A percentile compares a stretch with the other conserved stretches of the same genome.
Evolutionary conservation across 53 echinoderm and acorn worm genomes (phyloP).

Genomic region (Patiria pectinifera): DNA sequence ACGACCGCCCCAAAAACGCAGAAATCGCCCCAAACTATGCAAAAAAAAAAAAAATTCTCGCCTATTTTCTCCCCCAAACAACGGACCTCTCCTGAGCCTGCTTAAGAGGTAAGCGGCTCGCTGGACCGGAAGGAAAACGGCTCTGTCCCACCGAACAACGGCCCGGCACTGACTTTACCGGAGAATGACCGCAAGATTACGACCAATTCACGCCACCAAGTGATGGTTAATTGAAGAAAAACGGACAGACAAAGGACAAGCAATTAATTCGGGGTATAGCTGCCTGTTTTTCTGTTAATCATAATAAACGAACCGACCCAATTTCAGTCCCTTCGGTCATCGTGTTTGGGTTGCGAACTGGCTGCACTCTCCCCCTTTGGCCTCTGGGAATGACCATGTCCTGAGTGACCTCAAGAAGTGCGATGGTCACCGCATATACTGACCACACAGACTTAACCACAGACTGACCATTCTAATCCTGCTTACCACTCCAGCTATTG

Average conservation of each 20-base stretch:
- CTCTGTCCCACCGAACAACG: conserved; percentile 15
- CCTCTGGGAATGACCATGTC: conserved; percentile 19
- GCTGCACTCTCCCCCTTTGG: background rate
- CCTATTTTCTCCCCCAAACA: background rate
- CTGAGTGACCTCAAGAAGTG: conserved; percentile 11
- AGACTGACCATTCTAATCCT: background rate
- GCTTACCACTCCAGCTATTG: background rate
- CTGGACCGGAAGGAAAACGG: conserved; percentile 47
- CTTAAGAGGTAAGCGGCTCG: background rate
- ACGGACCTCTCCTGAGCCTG: background rate
- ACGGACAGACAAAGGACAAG: conserved; percentile 50
- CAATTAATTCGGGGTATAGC: background rate
- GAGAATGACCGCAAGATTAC: conserved; percentile 57
- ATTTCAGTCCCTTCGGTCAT: conserved; percentile 1
- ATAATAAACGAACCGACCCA: background rate
- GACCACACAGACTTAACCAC: background rate
- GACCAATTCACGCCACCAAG: conserved; percentile 7
- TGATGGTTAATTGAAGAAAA: conserved; percentile 54
- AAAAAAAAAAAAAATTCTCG: background rate
- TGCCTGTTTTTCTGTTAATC: background rate
- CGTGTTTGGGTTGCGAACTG: background rate
- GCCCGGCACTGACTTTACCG: conserved; percentile 12
- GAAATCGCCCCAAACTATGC: conserved; percentile 10
- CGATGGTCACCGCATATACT: background rate
- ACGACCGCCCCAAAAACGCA: background rate